Percentiles rank a stretch among this genome's conserved stretches.
Evolutionary conservation across 2,113 vertebrate genomes (phyloP).

Genomic region (Mola mola): DNA sequence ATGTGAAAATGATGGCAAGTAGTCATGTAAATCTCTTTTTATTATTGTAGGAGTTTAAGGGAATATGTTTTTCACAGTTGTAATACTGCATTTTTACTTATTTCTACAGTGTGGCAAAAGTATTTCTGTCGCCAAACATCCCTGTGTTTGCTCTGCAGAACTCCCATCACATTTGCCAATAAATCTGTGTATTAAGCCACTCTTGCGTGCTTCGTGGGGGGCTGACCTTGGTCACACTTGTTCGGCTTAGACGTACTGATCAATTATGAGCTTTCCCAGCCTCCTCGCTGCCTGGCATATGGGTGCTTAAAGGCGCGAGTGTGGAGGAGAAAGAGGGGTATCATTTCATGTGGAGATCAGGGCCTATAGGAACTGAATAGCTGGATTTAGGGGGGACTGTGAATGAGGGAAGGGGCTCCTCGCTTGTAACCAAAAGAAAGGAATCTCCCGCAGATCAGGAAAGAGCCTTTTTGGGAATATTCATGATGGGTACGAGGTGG

Average conservation of each 20-base stretch:
- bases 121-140: constrained; percentile 7
- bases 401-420: constrained; percentile 70
- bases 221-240: constrained; percentile 78
- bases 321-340: constrained; percentile 81
- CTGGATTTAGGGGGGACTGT: constrained; percentile 76
- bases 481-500: constrained; percentile 89
- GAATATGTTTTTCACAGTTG: constrained; percentile 1
- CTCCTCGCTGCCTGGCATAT: constrained; percentile 82
- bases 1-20: neutral
- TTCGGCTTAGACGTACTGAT: constrained; percentile 87
- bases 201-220: constrained; percentile 74
- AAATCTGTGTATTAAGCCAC: constrained; percentile 65
- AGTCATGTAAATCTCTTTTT: neutral
- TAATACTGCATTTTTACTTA: constrained; percentile 7
- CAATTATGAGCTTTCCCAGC: constrained; percentile 87
- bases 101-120: constrained; percentile 6
- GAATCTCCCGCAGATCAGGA: constrained; percentile 82
- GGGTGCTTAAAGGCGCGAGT: constrained; percentile 83
- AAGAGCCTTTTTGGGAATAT: constrained; percentile 90
- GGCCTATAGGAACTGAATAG: constrained; percentile 84
- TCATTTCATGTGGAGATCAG: constrained; percentile 89
- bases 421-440: constrained; percentile 72
- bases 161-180: constrained; percentile 55
- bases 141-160: constrained; percentile 51
- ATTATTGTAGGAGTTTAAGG: constrained; percentile 3